Percentiles rank a stretch among this genome's conserved stretches.
Conservation (phyloP, 2,797 vertebrate species). For the Pseudochirops cupreus region DNA sequence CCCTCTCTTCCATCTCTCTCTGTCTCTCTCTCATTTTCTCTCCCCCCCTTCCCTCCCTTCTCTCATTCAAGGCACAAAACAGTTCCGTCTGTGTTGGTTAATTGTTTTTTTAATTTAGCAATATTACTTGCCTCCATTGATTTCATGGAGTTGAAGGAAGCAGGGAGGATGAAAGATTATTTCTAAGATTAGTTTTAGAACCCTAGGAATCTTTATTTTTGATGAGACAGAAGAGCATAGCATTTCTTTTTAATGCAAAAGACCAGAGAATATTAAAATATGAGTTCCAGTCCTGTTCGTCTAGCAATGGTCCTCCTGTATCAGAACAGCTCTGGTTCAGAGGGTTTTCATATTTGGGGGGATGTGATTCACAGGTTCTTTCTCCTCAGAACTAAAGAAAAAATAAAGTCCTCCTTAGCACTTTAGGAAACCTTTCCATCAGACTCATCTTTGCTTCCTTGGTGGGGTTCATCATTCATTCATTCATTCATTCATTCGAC, state of each 20-base stretch:
- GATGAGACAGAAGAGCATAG: conserved; percentile 60
- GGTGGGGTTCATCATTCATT: no score
- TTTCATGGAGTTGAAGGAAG: conserved; percentile 4
- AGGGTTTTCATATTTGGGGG: conserved; percentile 19
- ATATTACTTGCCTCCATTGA: not conserved
- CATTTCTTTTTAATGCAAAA: conserved; percentile 61
- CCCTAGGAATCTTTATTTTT: conserved; percentile 54
- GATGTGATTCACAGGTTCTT: not conserved
- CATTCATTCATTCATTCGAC: not conserved
- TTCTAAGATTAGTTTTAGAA: conserved; percentile 58
- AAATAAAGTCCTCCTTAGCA: not conserved
- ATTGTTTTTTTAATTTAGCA: not conserved
- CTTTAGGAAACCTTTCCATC: not conserved
- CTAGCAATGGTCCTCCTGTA: conserved; percentile 52
- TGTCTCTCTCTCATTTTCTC: not conserved
- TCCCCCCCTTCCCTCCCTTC: no score
- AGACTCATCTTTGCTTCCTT: not conserved
- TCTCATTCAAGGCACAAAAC: not conserved
- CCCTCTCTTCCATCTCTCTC: not conserved
- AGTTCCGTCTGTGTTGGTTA: not conserved
- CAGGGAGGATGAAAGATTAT: conserved; percentile 51
- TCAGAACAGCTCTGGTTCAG: conserved; percentile 29
- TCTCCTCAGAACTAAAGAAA: not conserved
- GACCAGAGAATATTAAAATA: not conserved
- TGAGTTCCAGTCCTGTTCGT: conserved; percentile 47